These are phyloP conservation scores for Eurystomus gularis DNA, from an alignment of 2,113 vertebrate species.

Conservation along the genomic window DNA sequence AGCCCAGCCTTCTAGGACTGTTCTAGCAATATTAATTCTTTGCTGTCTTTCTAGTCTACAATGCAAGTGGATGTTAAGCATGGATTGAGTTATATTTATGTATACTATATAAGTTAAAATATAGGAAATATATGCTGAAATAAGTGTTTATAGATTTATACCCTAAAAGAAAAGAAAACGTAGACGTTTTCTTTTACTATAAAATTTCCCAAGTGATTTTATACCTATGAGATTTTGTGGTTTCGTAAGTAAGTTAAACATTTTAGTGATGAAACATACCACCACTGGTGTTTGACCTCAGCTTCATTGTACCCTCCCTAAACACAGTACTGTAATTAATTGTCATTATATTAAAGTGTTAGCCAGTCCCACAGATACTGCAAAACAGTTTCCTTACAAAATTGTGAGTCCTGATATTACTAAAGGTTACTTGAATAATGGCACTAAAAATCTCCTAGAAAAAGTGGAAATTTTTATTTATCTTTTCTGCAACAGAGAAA, in stretches of 20 bases:
- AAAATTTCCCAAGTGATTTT: not conserved
- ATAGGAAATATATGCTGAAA: not conserved
- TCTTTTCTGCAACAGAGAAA: not conserved
- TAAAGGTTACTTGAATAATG: not conserved
- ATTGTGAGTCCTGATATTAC: not conserved
- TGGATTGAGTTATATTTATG: not conserved
- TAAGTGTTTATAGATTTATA: not conserved
- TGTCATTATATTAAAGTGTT: not conserved
- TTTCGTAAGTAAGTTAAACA: not conserved
- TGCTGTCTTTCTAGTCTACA: not conserved
- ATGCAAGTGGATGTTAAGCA: not conserved
- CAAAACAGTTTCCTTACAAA: not conserved
- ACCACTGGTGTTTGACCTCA: fast-evolving
- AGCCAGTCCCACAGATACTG: not conserved
- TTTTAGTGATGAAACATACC: not conserved
- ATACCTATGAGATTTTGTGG: not conserved
- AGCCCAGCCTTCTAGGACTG: not conserved
- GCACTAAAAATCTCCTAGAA: not conserved
- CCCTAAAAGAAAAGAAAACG: not conserved
- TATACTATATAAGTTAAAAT: not conserved
- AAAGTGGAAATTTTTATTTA: not conserved
- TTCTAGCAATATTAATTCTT: not conserved
- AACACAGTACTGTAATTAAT: not conserved
- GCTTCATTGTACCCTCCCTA: not conserved
- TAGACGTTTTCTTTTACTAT: not conserved